Percentiles rank a stretch among this genome's conserved stretches.
Evolutionary conservation across 2,113 vertebrate genomes (phyloP).

Genomic region (Nothobranchius kuhntae): DNA sequence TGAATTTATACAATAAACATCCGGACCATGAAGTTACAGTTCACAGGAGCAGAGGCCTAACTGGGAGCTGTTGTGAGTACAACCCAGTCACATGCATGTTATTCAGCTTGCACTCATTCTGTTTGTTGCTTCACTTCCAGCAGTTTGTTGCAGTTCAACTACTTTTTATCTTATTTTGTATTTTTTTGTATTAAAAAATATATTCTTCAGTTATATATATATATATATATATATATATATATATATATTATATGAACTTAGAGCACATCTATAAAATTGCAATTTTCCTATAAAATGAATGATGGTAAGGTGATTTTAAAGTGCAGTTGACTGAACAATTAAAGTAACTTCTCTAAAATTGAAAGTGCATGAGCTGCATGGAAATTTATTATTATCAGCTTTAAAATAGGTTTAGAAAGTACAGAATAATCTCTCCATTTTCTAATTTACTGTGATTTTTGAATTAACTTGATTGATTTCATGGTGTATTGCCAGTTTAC

Average conservation of each 20-base stretch:
- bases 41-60: neutral
- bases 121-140: too few species aligned
- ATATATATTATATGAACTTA: too few species aligned
- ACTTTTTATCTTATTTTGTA: too few species aligned
- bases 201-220: too few species aligned
- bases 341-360: neutral
- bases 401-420: neutral
- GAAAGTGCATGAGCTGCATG: too few species aligned
- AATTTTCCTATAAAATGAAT: too few species aligned
- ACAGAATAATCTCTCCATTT: too few species aligned
- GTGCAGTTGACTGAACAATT: neutral
- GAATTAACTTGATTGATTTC: constrained; percentile 1
- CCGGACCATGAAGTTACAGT: neutral
- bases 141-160: too few species aligned
- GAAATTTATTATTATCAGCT: neutral
- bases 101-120: too few species aligned
- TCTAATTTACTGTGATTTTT: neutral
- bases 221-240: too few species aligned
- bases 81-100: neutral
- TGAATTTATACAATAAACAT: neutral
- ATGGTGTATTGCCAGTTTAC: neutral
- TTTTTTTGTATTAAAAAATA: too few species aligned
- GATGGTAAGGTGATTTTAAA: neutral
- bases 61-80: constrained; percentile 35
- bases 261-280: too few species aligned